phyloP scores from a whole-genome alignment of 2,888 invertebrate genomes.

The Trissolcus japonicus region DNA sequence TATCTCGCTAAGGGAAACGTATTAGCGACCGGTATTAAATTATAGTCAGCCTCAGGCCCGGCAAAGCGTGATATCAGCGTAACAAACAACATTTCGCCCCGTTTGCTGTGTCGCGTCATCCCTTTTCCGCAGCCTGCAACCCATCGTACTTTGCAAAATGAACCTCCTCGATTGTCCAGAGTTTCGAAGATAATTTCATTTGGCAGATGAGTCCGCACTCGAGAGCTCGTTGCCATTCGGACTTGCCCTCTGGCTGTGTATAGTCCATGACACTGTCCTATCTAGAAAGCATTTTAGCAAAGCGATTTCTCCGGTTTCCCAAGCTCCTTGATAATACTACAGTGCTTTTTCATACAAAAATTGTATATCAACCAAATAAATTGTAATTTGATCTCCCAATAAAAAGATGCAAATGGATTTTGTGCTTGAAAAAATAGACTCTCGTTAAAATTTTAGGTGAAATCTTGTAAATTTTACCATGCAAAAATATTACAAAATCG shows the following conservation, averaged over 20 bases:
- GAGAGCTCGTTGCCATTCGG: constrained; percentile 56
- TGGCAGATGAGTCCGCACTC: constrained; percentile 62
- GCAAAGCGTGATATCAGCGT: constrained; percentile 64
- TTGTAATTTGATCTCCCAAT: constrained; percentile 27
- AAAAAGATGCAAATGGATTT: constrained; percentile 8
- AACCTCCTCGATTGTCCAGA: constrained; percentile 66
- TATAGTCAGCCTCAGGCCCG: constrained; percentile 69
- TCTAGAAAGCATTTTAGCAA: constrained; percentile 46
- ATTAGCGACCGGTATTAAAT: constrained; percentile 73
- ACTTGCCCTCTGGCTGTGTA: constrained; percentile 52
- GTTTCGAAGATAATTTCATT: constrained; percentile 71
- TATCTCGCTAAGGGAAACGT: constrained; percentile 66
- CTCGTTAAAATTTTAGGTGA: too few species aligned
- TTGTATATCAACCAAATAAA: constrained; percentile 20
- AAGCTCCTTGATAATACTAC: constrained; percentile 39
- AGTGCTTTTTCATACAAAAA: constrained; percentile 38
- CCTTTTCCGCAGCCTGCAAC: constrained; percentile 50
- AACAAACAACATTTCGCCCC: constrained; percentile 62
- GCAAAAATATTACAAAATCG: too few species aligned
- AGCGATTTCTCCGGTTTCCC: constrained; percentile 41
- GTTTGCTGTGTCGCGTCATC: constrained; percentile 59
- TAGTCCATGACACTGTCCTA: constrained; percentile 55
- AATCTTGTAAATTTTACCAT: too few species aligned
- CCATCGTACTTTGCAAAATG: constrained; percentile 61
- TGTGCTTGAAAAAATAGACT: too few species aligned